Percentiles rank a stretch among this genome's conserved stretches.
Evolutionary conservation across 2,113 vertebrate species (phyloP).

Genomic region (Todiramphus saurophagus): DNA sequence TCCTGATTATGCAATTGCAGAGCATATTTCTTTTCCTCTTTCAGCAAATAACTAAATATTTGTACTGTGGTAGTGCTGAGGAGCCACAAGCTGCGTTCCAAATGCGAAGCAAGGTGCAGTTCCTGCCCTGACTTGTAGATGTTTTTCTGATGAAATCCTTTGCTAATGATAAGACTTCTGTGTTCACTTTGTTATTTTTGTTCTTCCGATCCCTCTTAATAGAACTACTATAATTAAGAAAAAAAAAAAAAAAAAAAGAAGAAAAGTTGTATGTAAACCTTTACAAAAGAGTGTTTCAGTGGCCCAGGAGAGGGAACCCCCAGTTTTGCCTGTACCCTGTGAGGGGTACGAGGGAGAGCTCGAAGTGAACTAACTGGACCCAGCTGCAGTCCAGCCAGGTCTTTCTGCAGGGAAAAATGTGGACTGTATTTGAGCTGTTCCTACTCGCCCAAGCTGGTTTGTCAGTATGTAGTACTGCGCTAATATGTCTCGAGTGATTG

Average conservation of each 20-base stretch:
- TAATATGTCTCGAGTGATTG: not conserved
- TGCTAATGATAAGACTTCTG: conserved; percentile 38
- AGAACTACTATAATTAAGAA: not conserved
- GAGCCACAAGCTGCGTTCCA: not conserved
- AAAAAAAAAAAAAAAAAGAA: not conserved
- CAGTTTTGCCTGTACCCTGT: not conserved
- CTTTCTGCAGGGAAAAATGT: not conserved
- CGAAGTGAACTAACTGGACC: not conserved
- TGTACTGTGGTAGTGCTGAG: not conserved
- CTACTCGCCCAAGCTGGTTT: not conserved
- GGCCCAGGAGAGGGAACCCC: not conserved
- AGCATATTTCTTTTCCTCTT: not conserved
- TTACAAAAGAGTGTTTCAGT: not conserved
- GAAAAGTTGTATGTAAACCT: not conserved
- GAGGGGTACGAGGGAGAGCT: not conserved
- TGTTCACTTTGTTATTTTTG: not conserved
- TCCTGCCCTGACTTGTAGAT: conserved; percentile 42
- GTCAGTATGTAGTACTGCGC: not conserved
- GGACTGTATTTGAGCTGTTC: not conserved
- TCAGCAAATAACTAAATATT: conserved; percentile 16
- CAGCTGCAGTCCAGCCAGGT: not conserved
- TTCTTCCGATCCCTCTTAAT: not conserved
- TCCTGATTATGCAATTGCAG: not conserved
- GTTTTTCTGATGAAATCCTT: conserved; percentile 43
- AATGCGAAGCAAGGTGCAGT: not conserved